phyloP scores from a whole-genome alignment of 2,888 invertebrate genomes.

The Heliconius hortense region DNA sequence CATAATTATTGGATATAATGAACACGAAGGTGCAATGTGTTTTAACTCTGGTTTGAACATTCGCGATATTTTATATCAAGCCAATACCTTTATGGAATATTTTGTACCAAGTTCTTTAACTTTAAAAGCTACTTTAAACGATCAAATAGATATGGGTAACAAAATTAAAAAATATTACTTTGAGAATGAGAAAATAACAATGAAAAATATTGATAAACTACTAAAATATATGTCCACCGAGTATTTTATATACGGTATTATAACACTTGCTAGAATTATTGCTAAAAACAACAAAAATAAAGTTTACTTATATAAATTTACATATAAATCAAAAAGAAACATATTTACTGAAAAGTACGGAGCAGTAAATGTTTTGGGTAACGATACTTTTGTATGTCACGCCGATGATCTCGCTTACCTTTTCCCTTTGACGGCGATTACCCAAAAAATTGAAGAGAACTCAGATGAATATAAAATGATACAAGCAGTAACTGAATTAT shows the following conservation, averaged over 20 bases:
- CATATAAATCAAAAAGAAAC: constrained; percentile 58
- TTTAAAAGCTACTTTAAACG: constrained; percentile 47
- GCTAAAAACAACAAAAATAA: constrained; percentile 49
- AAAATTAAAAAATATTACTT: constrained; percentile 56
- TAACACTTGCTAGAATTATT: constrained; percentile 50
- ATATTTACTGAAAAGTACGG: constrained; percentile 43
- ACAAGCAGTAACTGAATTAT: constrained; percentile 56
- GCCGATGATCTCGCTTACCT: constrained; percentile 44
- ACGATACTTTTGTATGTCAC: constrained; percentile 33
- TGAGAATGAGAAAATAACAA: constrained; percentile 46
- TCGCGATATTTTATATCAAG: constrained; percentile 47
- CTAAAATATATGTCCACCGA: constrained; percentile 48
- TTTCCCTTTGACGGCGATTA: constrained; percentile 44
- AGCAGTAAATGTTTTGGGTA: constrained; percentile 27
- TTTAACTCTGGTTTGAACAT: constrained; percentile 36
- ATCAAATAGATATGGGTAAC: constrained; percentile 55
- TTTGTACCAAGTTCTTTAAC: constrained; percentile 54
- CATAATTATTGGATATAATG: constrained; percentile 86
- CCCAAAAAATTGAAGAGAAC: constrained; percentile 47
- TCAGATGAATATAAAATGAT: constrained; percentile 55
- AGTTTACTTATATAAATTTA: constrained; percentile 59
- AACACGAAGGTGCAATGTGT: constrained; percentile 83
- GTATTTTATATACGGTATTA: constrained; percentile 50
- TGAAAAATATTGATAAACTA: constrained; percentile 48
- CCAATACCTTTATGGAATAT: constrained; percentile 53